A percentile compares a stretch with the other conserved stretches of the same genome.
phyloP scores from a whole-genome alignment of 2,113 vertebrate species.

The Gallinago undulata region DNA sequence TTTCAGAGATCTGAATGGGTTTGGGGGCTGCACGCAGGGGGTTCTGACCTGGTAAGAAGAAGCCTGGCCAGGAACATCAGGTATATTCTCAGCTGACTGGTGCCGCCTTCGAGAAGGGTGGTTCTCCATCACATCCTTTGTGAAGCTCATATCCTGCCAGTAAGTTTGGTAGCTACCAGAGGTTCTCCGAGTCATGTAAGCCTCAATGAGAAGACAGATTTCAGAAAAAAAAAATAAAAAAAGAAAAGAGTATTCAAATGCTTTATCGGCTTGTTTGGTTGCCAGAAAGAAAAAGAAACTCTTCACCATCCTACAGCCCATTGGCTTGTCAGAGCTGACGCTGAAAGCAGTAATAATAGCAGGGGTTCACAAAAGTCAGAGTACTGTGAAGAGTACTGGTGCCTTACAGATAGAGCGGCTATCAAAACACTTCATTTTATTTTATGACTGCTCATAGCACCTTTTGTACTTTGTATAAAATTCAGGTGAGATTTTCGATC shows the following conservation, averaged over 20 bases:
- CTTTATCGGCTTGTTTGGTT: not conserved
- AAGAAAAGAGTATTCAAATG: no score
- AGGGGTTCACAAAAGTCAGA: not conserved
- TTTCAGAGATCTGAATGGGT: not conserved
- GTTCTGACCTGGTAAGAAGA: not conserved
- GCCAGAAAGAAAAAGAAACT: not conserved
- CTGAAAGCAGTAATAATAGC: not conserved
- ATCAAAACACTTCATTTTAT: not conserved
- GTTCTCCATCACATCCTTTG: not conserved
- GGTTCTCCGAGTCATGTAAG: not conserved
- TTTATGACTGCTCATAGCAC: not conserved
- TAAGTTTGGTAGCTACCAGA: not conserved
- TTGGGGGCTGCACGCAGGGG: rapidly evolving
- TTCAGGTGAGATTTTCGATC: not conserved
- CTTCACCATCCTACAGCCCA: not conserved
- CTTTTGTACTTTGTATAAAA: not conserved
- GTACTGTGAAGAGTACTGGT: no score
- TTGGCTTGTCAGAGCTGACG: not conserved
- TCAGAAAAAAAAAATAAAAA: not conserved
- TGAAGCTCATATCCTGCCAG: not conserved
- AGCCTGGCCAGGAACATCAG: no score
- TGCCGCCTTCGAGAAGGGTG: not conserved
- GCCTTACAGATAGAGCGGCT: not conserved
- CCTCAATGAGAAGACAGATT: not conserved
- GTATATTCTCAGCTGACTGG: rapidly evolving